Evolutionary conservation across 2,113 vertebrate genomes (phyloP).

Genomic region (Paralichthys olivaceus): DNA sequence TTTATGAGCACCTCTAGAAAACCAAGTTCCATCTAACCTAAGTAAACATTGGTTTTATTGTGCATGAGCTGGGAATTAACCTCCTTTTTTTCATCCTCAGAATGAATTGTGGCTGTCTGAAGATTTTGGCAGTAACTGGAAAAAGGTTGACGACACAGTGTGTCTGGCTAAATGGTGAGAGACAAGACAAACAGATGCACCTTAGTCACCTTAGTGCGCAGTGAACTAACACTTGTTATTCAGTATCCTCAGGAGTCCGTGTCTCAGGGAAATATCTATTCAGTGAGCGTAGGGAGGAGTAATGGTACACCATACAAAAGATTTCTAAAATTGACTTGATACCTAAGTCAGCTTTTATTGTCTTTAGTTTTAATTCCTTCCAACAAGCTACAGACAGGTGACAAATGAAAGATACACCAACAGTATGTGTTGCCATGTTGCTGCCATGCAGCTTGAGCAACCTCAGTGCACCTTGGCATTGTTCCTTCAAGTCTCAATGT

Average conservation of each 20-base stretch:
- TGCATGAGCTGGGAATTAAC: neutral
- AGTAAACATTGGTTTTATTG: conserved; percentile 1
- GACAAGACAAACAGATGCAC: neutral
- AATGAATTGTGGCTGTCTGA: conserved; percentile 91
- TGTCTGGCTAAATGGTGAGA: conserved; percentile 94
- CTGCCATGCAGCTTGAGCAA: neutral
- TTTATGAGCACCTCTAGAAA: neutral
- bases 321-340: neutral
- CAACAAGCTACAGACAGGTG: neutral
- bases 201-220: neutral
- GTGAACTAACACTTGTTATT: neutral
- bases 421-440: neutral
- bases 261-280: conserved; percentile 9
- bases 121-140: conserved; percentile 89
- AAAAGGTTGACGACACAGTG: conserved; percentile 86
- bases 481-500: neutral
- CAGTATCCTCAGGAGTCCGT: neutral
- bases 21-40: neutral
- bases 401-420: neutral
- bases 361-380: neutral
- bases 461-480: neutral
- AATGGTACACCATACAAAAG: neutral
- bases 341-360: neutral
- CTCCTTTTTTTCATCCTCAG: conserved; percentile 72
- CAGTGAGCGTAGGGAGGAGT: neutral